Evolutionary conservation across 2,888 invertebrate genomes (phyloP), one percentile per base, ranked within the genome.

Genomic region (Calameuta idolon): DNA sequence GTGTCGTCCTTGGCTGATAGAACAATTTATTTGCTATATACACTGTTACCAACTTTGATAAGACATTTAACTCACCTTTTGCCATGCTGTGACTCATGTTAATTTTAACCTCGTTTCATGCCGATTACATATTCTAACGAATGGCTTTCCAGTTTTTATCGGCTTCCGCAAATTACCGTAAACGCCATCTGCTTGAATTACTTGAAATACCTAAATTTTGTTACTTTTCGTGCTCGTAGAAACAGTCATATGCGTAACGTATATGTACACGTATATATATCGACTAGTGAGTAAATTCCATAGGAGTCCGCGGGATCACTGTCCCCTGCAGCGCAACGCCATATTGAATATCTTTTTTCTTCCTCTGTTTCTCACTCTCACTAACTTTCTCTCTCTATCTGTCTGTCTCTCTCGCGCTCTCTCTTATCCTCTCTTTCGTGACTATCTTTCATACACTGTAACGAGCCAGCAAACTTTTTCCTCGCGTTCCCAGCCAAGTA

Each of bases 81-180:
- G 71, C 68, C 76, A 68, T 55, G 71, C 23, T 77, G 71, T 81
- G 82, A 81, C 78, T 83, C 81, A 81, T 68, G 77, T 34, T 80
- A 79, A 81, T 82, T 83, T 81, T 76, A 82, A 81, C 73, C 73
- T 35, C 69, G 76, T 78, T 79, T 69, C 74, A 15, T 69, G 77
- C 55, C 75, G 74, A 34, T 79, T 76, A 74, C 74, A 75, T 76
- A 75, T 76, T 34, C 34, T 71, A 33, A 71, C 71, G 74, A 74
- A 68, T 37, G 74, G 34, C 35, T 76, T 35, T 69, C 55, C 23
- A 75, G 40, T 35, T 34, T 78, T 78, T 78, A 75, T 73, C 75
- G 33, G 9, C 31, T 23, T 23, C 9, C 5, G 55, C 23, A 2
- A 55, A 55, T 55, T 55, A 0, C 23, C 23, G 1, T 9, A 55